Base-by-base conservation (phyloP, 1,140 invertebrate species). In the Brachionus angularis region DNA sequence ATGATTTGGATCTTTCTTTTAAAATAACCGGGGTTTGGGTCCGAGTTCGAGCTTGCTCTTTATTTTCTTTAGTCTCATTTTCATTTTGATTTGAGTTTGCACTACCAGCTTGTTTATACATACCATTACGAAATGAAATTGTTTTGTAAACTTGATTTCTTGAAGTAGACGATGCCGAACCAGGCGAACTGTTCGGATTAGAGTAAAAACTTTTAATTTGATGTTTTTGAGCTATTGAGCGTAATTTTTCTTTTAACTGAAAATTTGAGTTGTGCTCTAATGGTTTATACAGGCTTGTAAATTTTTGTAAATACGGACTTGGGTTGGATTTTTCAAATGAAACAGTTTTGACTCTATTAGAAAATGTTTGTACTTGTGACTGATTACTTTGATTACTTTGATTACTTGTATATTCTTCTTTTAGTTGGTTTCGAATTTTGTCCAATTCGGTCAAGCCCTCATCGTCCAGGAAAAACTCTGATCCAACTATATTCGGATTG, bases 191-290 rank as follows among this genome's bases (percentile, higher is more conserved):
- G 10, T 0, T 39, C 25, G 33, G 33, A 25, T 58, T 58, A 2
- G 39, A 23, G 14, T 58, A 58, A 23, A 58, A 58, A 58, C 39
- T 58, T 58, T 58, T 58, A 14, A 58, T 58, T 27, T 58, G 53
- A 42, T 58, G 53, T 25, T 58, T 58, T 58, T 58, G 53, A 25
- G 53, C 53, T 0, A 58, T 58, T 1, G 53, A 31, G 1, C 53
- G 16, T 18, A 58, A 23, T n/a, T 58, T 58, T 58, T 58, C 53
- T 58, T 58, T 58, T 36, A 58, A 42, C 27, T 58, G 53, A 8
- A 58, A 36, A 39, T 31, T 58, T 0, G 53, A 58, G 14, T 34
- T 23, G 25, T 39, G 39, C 36, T 58, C 53, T 5, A 58, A 39
- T 18, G 33, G 18, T 14, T 58, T 58, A 25, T 36, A 25, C 3